These are phyloP conservation scores for Habropoda laboriosa DNA, from an alignment of 1,140 invertebrate genomes.

Conservation along the genomic window DNA sequence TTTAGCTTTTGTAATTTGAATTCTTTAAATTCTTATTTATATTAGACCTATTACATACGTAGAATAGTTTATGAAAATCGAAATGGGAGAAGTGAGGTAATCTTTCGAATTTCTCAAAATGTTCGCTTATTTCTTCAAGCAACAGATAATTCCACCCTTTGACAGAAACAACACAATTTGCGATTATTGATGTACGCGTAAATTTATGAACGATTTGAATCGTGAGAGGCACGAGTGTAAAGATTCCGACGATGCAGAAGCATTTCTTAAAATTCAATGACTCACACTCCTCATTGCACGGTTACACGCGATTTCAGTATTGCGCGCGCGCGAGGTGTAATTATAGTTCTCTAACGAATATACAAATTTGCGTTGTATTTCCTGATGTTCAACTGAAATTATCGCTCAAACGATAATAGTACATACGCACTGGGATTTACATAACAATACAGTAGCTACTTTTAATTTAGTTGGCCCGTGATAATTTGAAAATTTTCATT, in stretches of 20 bases:
- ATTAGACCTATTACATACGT: too few relatives aligned
- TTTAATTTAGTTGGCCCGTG: not conserved
- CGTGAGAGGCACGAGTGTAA: constrained; percentile 3
- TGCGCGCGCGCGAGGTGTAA: constrained; percentile 37
- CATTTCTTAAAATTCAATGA: constrained; percentile 50
- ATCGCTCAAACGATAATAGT: not conserved
- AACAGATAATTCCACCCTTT: too few relatives aligned
- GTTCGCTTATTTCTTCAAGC: too few relatives aligned
- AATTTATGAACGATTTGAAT: not conserved
- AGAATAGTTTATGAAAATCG: too few relatives aligned
- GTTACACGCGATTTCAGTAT: constrained; percentile 44
- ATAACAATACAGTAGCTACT: not conserved
- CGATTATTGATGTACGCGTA: not conserved
- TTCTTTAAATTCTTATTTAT: too few relatives aligned
- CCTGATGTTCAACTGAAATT: not conserved
- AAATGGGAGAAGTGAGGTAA: too few relatives aligned
- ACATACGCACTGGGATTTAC: not conserved
- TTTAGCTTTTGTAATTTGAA: too few relatives aligned
- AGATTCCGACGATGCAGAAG: constrained; percentile 9
- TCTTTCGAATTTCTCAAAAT: too few relatives aligned
- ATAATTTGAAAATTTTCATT: constrained; percentile 10
- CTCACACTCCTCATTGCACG: constrained; percentile 26
- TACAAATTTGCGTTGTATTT: constrained; percentile 32
- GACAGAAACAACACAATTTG: too few relatives aligned
- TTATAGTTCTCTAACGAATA: constrained; percentile 30